Percentiles rank a stretch among this genome's conserved stretches.
Evolutionary conservation across 2,797 vertebrate genomes (phyloP).

Genomic region (Scomberomorus guttatus): DNA sequence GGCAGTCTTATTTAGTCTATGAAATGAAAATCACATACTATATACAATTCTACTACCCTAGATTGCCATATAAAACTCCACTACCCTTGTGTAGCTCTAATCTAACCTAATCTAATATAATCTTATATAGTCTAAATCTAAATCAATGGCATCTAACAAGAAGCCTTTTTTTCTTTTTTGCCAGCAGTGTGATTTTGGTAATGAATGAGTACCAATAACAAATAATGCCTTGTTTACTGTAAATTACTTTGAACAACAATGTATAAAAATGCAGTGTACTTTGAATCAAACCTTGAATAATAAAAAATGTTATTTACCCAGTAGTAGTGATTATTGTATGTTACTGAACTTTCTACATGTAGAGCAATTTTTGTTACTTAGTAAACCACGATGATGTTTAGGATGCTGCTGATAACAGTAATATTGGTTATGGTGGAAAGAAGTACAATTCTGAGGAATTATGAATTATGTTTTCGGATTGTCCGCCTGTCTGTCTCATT

Average conservation of each 20-base stretch:
- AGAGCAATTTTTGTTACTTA: not conserved
- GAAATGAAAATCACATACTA: constrained; percentile 38
- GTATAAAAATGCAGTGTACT: constrained; percentile 71
- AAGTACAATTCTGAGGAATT: not conserved
- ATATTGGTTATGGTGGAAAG: not conserved
- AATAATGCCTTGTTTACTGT: constrained; percentile 56
- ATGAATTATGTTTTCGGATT: too few species aligned
- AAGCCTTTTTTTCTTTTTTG: constrained; percentile 58
- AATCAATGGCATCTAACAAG: constrained; percentile 49
- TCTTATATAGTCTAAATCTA: too few species aligned
- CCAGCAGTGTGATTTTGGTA: constrained; percentile 71
- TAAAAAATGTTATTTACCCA: constrained; percentile 52
- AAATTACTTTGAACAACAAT: constrained; percentile 49
- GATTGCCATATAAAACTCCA: not conserved
- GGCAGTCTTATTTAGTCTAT: constrained; percentile 42
- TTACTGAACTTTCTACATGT: constrained; percentile 17
- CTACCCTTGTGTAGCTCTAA: constrained; percentile 16
- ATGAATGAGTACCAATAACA: constrained; percentile 53
- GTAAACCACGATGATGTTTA: not conserved
- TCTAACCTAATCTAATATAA: too few species aligned
- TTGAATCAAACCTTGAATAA: constrained; percentile 61
- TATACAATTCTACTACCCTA: constrained; percentile 23
- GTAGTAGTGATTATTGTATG: constrained; percentile 9
- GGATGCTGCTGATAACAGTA: not conserved
- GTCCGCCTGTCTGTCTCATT: too few species aligned